Base-by-base conservation (phyloP, 2,113 vertebrate species). In the Bombycilla garrulus region DNA sequence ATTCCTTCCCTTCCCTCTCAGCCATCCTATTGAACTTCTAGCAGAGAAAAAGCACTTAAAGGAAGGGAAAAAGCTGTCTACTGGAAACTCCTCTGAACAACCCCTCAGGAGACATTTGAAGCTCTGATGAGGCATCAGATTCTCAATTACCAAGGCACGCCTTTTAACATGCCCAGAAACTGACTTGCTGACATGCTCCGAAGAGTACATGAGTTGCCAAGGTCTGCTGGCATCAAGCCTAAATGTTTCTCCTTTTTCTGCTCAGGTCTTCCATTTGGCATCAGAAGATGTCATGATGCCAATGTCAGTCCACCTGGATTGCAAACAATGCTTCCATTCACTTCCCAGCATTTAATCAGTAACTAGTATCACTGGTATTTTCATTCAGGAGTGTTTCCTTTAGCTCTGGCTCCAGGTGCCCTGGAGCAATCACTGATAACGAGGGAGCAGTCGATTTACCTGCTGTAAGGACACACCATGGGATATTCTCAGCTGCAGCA, bases 131-230 rank as follows among this genome's bases (percentile, higher is more conserved):
- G 80, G 82, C 79, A 96, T 91, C 77, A 86, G 89, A 61, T 96
- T 95, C 82, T 87, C 87, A 94, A 61, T 96, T 96, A 86, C 53
- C 11, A 28, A 77, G 45, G 60, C 81, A 92, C 4, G 2, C 58
- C 67, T 82, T 85, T 76, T 64, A 93, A 92, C 60, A 85, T 54
- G 80, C 66, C 88, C 90, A 86, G 72, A 29, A 96, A 92, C 80
- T 74, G 86, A 90, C 51, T 81, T 88, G 90, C 80, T 88, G 61
- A 87, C 76, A 86, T 86, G 91, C 88, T 96, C 91, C 88, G 82
- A 91, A 95, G 94, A 88, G 48, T 72, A 28, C 70, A 81, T 44
- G 81, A 64, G 50, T 54, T 81, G 38, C 69, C 92, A 81, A 82
- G 88, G 62, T 92, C 70, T 92, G 40, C 57, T 96, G 89, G 70